phyloP scores from a whole-genome alignment of 2,113 vertebrate species.

The Stigmatopora argus region DNA sequence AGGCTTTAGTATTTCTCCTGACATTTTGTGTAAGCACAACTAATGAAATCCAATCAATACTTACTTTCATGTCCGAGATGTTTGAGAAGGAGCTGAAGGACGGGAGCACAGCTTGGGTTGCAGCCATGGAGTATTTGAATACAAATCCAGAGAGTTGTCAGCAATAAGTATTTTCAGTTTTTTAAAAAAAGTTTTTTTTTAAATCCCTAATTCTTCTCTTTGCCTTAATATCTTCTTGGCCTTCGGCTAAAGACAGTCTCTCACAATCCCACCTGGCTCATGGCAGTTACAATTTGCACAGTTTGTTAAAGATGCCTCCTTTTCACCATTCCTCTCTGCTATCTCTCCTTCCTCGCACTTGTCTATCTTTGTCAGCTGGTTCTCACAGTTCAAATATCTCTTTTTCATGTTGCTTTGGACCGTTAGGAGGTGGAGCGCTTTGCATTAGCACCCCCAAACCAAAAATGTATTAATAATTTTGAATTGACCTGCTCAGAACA shows the following conservation, averaged over 20 bases:
- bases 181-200: neutral
- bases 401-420: slow-evolving; percentile 59
- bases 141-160: slow-evolving; percentile 1
- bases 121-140: slow-evolving; percentile 60
- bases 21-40: neutral
- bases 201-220: neutral
- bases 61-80: slow-evolving; percentile 68
- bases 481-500: slow-evolving; percentile 27
- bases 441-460: neutral
- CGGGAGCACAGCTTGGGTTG: slow-evolving; percentile 64
- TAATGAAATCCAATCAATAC: slow-evolving; percentile 15
- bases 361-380: slow-evolving; percentile 66
- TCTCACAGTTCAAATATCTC: slow-evolving; percentile 62
- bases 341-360: slow-evolving; percentile 58
- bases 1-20: neutral
- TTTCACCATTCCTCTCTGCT: slow-evolving; percentile 41
- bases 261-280: slow-evolving; percentile 7
- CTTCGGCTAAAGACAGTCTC: slow-evolving; percentile 5
- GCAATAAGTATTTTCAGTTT: neutral
- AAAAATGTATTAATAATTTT: slow-evolving; percentile 17
- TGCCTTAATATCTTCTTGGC: slow-evolving; percentile 11
- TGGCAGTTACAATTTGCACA: slow-evolving; percentile 22
- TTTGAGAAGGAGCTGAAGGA: slow-evolving; percentile 71
- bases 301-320: slow-evolving; percentile 18
- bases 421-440: slow-evolving; percentile 63